A percentile compares a stretch with the other conserved stretches of the same genome.
phyloP scores from a whole-genome alignment of 2,113 vertebrate genomes.

The Chrysochloris asiatica region DNA sequence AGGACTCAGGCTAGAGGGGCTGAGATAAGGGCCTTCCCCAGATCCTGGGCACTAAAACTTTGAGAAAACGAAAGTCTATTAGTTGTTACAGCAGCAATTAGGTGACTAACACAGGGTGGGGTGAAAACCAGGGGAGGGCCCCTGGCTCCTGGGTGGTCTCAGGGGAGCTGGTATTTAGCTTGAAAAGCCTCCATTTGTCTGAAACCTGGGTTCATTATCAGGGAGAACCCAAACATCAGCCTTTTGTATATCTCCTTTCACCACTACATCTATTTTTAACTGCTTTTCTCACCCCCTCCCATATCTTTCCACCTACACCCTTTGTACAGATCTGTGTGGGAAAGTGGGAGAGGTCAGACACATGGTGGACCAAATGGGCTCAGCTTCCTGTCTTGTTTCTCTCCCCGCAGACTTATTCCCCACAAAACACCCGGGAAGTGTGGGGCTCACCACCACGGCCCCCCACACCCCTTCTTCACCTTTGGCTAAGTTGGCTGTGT shows the following conservation, averaged over 20 bases:
- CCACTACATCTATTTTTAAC: conserved; percentile 63
- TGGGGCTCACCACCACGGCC: not conserved
- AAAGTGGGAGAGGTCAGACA: conserved; percentile 5
- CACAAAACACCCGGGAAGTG: conserved; percentile 10
- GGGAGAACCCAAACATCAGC: not conserved
- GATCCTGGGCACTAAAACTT: not conserved
- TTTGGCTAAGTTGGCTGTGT: not conserved
- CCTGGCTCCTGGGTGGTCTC: not conserved
- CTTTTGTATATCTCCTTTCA: conserved; percentile 55
- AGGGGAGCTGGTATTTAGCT: conserved; percentile 42
- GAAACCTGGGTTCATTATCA: not conserved
- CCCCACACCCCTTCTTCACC: not conserved
- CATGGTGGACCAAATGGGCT: not conserved
- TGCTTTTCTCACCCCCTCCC: conserved; percentile 3
- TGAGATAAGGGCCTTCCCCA: not conserved
- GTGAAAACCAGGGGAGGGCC: no score
- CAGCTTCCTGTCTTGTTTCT: not conserved
- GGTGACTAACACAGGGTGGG: not conserved
- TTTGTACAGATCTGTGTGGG: not conserved
- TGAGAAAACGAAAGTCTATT: not conserved
- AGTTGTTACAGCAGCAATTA: not conserved
- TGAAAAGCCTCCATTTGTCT: conserved; percentile 6
- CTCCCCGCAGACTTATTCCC: not conserved
- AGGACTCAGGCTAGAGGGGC: not conserved
- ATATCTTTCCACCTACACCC: conserved; percentile 43